Percentiles rank a stretch among this genome's conserved stretches.
These are phyloP conservation scores for Notoglanidium macrostoma DNA, from an alignment of 2,797 vertebrate species.

Conservation along the genomic window DNA sequence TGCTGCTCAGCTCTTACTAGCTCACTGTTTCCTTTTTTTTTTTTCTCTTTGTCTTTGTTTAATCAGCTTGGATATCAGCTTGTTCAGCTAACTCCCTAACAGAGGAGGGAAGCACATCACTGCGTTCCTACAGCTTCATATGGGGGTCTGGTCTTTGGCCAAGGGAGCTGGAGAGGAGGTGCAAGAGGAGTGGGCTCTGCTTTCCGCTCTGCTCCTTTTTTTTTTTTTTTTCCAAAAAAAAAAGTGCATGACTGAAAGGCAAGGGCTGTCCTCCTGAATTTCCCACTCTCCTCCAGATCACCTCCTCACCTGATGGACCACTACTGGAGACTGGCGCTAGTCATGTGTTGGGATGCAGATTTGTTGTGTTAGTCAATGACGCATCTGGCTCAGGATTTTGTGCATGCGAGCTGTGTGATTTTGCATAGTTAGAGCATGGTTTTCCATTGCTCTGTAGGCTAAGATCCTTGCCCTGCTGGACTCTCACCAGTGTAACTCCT, in stretches of 20 bases:
- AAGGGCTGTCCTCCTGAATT: conserved; percentile 15
- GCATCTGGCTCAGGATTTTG: conserved; percentile 31
- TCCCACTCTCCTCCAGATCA: conserved; percentile 26
- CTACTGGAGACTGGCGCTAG: conserved; percentile 33
- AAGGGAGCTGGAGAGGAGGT: conserved; percentile 39
- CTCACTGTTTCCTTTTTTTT: neutral
- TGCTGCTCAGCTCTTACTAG: conserved; percentile 22
- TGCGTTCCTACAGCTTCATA: conserved; percentile 24
- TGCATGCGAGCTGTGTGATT: conserved; percentile 34
- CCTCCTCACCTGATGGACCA: conserved; percentile 43
- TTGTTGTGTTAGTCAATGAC: conserved; percentile 36
- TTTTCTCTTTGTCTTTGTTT: neutral
- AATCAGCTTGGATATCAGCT: conserved; percentile 14
- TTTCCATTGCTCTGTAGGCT: conserved; percentile 34
- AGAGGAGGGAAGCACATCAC: conserved; percentile 26
- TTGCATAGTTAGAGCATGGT: conserved; percentile 49
- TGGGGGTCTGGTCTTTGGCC: conserved; percentile 39
- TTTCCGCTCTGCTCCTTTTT: conserved; percentile 1
- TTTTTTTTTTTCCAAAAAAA: neutral
- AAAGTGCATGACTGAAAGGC: conserved; percentile 33
- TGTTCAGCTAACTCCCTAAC: conserved; percentile 19
- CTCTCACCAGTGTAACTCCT: conserved; percentile 21
- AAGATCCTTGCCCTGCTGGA: conserved; percentile 48
- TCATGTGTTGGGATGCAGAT: conserved; percentile 25
- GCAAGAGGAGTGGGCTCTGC: conserved; percentile 24